Percentiles rank a stretch among this genome's conserved stretches.
Conservation (phyloP, 2,797 vertebrate species). For the Myotis daubentonii region DNA sequence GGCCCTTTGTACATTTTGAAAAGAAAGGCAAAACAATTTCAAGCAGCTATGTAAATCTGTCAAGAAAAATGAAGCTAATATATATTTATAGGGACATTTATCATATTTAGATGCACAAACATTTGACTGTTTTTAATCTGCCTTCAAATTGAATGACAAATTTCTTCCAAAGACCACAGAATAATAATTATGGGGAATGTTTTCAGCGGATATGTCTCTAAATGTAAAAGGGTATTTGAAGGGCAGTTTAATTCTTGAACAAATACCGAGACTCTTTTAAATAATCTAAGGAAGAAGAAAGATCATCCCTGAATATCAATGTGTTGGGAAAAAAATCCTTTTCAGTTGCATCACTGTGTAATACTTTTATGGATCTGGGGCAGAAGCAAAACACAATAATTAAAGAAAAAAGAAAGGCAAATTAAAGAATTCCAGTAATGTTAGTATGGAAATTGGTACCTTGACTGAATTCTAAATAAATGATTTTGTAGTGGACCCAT, state of each 20-base stretch:
- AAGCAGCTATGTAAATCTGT: slow-evolving; percentile 66
- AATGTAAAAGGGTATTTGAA: slow-evolving; percentile 67
- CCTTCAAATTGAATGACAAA: slow-evolving; percentile 70
- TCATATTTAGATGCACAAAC: slow-evolving; percentile 61
- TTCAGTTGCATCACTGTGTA: slow-evolving; percentile 62
- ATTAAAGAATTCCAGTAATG: slow-evolving; percentile 61
- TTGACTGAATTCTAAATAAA: slow-evolving; percentile 66
- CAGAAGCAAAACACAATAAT: slow-evolving; percentile 63
- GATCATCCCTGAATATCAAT: slow-evolving; percentile 54
- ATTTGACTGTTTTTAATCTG: slow-evolving; percentile 65
- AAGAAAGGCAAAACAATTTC: slow-evolving; percentile 60
- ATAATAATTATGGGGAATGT: slow-evolving; percentile 55
- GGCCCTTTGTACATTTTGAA: slow-evolving; percentile 23
- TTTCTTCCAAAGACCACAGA: slow-evolving; percentile 43
- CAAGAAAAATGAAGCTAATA: slow-evolving; percentile 63
- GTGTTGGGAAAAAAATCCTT: slow-evolving; percentile 61
- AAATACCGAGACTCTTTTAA: slow-evolving; percentile 69
- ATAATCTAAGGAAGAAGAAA: slow-evolving; percentile 68
- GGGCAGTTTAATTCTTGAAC: slow-evolving; percentile 69
- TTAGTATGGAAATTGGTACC: slow-evolving; percentile 59
- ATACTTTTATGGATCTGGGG: slow-evolving; percentile 67
- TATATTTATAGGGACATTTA: slow-evolving; percentile 65
- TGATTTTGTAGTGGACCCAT: slow-evolving; percentile 73
- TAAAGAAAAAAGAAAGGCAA: slow-evolving; percentile 73
- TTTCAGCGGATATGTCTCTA: slow-evolving; percentile 60